phyloP scores from a whole-genome alignment of 1,140 invertebrate genomes.

The Nasonia longicornis region DNA sequence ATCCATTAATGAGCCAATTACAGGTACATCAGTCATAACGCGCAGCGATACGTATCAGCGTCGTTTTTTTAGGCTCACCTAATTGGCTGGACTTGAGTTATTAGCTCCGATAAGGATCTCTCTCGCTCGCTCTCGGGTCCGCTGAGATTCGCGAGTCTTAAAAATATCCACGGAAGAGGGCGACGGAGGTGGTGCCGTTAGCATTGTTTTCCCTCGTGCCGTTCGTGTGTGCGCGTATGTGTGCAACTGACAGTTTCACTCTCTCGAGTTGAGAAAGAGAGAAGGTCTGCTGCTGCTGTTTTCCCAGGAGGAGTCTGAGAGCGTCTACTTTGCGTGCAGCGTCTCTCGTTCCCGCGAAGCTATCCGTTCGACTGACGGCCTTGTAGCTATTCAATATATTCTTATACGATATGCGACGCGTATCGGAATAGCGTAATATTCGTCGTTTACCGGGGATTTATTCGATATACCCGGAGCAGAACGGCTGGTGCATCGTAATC shows the following conservation, averaged over 20 bases:
- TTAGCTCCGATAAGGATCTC: conserved; percentile 6
- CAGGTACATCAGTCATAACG: neutral
- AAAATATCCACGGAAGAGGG: conserved; percentile 9
- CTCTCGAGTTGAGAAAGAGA: neutral
- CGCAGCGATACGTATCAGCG: neutral
- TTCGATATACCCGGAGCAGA: conserved; percentile 25
- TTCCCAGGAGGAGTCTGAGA: neutral
- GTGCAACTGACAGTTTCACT: conserved; percentile 27
- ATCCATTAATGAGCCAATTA: conserved; percentile 5
- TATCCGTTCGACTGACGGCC: neutral
- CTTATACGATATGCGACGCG: too few species aligned
- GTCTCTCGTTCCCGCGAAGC: neutral
- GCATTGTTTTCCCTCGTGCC: conserved; percentile 23
- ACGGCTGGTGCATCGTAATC: conserved; percentile 52
- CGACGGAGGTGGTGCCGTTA: conserved; percentile 4
- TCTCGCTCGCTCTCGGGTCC: neutral
- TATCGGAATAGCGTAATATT: neutral
- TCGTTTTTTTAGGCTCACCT: neutral
- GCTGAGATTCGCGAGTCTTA: neutral
- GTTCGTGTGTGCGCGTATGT: neutral
- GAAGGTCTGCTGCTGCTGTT: neutral
- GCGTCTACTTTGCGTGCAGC: neutral
- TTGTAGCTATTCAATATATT: too few species aligned
- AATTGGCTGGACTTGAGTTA: conserved; percentile 9
- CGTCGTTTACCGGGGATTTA: conserved; percentile 38